Evolutionary conservation across 2,888 invertebrate genomes (phyloP).

Genomic region (Catocala nupta): DNA sequence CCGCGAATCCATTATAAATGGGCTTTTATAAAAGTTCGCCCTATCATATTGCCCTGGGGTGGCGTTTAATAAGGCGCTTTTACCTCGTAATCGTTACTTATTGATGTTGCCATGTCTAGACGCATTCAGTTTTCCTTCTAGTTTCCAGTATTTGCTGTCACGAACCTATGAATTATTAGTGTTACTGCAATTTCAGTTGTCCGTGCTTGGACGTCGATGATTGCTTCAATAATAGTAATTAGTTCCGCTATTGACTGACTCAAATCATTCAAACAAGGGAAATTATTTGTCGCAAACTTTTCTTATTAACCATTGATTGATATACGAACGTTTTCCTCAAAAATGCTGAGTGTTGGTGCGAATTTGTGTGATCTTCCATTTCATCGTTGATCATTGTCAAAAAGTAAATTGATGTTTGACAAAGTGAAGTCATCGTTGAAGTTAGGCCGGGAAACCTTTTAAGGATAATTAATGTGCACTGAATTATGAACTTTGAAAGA

Average conservation of each 20-base stretch:
- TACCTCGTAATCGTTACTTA: slow-evolving; percentile 76
- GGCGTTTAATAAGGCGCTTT: slow-evolving; percentile 67
- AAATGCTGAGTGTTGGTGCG: slow-evolving; percentile 55
- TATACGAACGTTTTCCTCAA: slow-evolving; percentile 30
- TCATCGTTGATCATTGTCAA: slow-evolving; percentile 82
- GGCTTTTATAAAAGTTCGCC: slow-evolving; percentile 71
- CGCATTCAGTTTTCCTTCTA: slow-evolving; percentile 60
- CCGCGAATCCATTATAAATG: slow-evolving; percentile 80
- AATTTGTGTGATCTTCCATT: slow-evolving; percentile 64
- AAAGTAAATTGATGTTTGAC: slow-evolving; percentile 82
- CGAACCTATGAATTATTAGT: slow-evolving; percentile 73
- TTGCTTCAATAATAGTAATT: slow-evolving; percentile 58
- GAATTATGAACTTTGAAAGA: slow-evolving; percentile 56
- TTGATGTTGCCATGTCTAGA: slow-evolving; percentile 78
- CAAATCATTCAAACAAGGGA: slow-evolving; percentile 34
- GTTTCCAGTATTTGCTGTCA: slow-evolving; percentile 76
- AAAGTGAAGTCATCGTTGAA: slow-evolving; percentile 79
- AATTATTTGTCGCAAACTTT: slow-evolving; percentile 37
- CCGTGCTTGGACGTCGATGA: slow-evolving; percentile 40
- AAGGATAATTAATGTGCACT: slow-evolving; percentile 78
- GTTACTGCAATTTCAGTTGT: slow-evolving; percentile 64
- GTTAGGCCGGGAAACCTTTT: slow-evolving; percentile 78
- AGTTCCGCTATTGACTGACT: slow-evolving; percentile 44
- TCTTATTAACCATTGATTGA: slow-evolving; percentile 29
- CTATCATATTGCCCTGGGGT: slow-evolving; percentile 70